A percentile compares a stretch with the other conserved stretches of the same genome.
phyloP scores from a whole-genome alignment of 2,888 invertebrate species.

The Nudaria mundana region DNA sequence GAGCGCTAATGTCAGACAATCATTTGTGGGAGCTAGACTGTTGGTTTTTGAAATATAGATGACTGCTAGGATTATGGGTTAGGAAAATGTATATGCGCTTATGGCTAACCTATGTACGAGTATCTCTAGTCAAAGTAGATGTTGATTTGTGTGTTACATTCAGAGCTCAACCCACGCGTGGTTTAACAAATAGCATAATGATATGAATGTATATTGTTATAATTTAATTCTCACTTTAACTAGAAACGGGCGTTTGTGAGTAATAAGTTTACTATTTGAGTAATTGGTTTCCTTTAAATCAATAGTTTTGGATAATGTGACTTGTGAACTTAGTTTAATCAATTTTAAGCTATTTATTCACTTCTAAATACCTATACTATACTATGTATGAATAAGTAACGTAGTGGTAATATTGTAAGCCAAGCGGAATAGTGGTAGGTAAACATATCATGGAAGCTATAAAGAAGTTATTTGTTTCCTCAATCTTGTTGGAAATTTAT shows the following conservation, averaged over 20 bases:
- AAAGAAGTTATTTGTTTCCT: too few species aligned
- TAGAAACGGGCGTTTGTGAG: constrained; percentile 28
- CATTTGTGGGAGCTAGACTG: constrained; percentile 74
- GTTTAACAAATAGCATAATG: constrained; percentile 50
- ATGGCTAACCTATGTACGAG: constrained; percentile 43
- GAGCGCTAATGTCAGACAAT: constrained; percentile 69
- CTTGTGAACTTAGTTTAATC: constrained; percentile 1
- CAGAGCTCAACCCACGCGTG: constrained; percentile 48
- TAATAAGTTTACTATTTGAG: constrained; percentile 25
- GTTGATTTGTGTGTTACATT: constrained; percentile 58
- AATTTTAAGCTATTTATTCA: constrained; percentile 2
- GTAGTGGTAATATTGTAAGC: background rate
- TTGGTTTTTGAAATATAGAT: constrained; percentile 73
- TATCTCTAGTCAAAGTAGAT: constrained; percentile 53
- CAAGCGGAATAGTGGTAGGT: too few species aligned
- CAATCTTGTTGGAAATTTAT: constrained; percentile 3
- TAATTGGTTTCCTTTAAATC: constrained; percentile 23
- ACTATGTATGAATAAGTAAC: background rate
- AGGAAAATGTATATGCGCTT: constrained; percentile 51
- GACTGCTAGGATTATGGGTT: constrained; percentile 56
- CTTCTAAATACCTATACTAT: too few species aligned
- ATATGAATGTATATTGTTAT: constrained; percentile 47
- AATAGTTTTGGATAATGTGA: constrained; percentile 5
- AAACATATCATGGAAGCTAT: too few species aligned
- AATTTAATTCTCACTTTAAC: constrained; percentile 45